A percentile compares a stretch with the other conserved stretches of the same genome.
Conservation (phyloP, 2,113 vertebrate species). For the Lepidothrix coronata region DNA sequence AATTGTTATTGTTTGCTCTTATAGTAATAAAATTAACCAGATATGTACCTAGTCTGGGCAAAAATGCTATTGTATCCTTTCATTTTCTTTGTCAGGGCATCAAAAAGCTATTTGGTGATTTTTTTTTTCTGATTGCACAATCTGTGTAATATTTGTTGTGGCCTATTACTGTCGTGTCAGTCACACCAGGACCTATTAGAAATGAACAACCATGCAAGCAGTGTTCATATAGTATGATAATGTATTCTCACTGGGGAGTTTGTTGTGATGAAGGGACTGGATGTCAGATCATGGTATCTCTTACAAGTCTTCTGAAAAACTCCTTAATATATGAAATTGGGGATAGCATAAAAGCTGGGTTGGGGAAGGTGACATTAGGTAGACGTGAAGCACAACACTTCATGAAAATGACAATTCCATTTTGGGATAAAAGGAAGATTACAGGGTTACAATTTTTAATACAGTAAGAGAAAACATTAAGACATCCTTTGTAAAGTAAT, state of each 20-base stretch:
- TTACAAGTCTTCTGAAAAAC: not conserved
- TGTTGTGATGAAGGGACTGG: not conserved
- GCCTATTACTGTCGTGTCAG: not conserved
- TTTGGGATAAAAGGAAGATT: not conserved
- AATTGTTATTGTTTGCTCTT: not conserved
- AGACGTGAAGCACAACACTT: not conserved
- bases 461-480: not conserved
- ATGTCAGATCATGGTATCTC: not conserved
- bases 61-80: not conserved
- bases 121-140: not conserved
- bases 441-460: not conserved
- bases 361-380: not conserved
- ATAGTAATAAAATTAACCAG: not conserved
- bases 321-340: not conserved
- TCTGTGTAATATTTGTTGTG: not conserved
- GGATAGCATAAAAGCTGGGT: not conserved
- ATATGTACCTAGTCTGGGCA: not conserved
- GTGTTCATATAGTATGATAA: not conserved
- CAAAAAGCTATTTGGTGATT: not conserved
- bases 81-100: not conserved
- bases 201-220: not conserved
- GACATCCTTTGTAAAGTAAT: not conserved
- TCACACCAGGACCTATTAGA: not conserved
- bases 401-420: not conserved
- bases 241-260: not conserved